A percentile compares a stretch with the other conserved stretches of the same genome.
phyloP scores from a whole-genome alignment of 2,888 invertebrate genomes.

The Prenolepis imparis region DNA sequence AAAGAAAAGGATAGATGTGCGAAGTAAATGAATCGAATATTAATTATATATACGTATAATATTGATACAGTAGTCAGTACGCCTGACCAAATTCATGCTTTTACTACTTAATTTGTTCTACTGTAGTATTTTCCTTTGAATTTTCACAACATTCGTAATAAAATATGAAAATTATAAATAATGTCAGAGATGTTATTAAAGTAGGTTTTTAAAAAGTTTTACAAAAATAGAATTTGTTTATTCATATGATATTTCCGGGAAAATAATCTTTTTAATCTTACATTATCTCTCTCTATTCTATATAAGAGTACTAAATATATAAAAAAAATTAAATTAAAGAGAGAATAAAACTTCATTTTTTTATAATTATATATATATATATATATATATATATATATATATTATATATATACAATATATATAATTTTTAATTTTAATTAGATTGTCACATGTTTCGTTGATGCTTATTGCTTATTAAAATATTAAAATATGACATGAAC shows the following conservation, averaged over 20 bases:
- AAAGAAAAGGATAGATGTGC: not conserved
- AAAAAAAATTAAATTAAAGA: not conserved
- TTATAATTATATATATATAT: not conserved
- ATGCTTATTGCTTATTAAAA: not conserved
- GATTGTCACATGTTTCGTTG: not conserved
- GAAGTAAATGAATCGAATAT: not conserved
- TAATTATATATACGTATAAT: not conserved
- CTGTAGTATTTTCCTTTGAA: not conserved
- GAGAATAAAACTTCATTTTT: not conserved
- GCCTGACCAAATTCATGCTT: not conserved
- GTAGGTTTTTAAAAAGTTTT: not conserved
- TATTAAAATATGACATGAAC: not conserved
- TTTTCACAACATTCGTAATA: not conserved
- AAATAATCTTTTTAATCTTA: not conserved
- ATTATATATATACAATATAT: not conserved
- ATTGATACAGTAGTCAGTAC: not conserved
- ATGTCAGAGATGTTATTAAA: not conserved
- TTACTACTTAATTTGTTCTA: constrained; percentile 11
- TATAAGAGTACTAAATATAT: not conserved
- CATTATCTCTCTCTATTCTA: not conserved
- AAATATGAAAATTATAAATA: not conserved
- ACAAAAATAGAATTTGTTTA: not conserved
- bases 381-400: not conserved
- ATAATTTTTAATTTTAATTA: not conserved
- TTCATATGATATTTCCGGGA: not conserved